A percentile compares a stretch with the other conserved stretches of the same genome.
These are phyloP conservation scores for Rhombomys opimus DNA, from an alignment of 2,113 vertebrate species.

Conservation along the genomic window DNA sequence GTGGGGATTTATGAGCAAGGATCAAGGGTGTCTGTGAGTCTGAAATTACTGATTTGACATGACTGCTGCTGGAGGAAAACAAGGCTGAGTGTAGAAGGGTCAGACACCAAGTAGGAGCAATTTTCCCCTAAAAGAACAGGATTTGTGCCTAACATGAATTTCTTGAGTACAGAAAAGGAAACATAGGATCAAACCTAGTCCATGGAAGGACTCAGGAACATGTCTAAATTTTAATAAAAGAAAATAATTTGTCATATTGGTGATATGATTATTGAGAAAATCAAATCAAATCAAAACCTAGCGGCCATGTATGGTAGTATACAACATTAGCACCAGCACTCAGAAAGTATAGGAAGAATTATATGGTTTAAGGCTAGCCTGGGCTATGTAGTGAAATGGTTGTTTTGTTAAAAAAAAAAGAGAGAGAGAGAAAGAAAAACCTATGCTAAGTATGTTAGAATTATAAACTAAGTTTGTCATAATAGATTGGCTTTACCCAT, in stretches of 20 bases:
- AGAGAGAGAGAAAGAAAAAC: neutral
- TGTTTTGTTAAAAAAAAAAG: neutral
- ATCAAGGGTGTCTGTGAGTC: neutral
- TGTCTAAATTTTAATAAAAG: neutral
- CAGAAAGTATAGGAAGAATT: neutral
- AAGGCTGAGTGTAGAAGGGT: neutral
- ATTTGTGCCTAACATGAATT: neutral
- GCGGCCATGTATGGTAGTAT: no score
- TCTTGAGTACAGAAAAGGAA: neutral
- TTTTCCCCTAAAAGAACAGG: neutral
- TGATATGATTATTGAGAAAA: slow-evolving; percentile 1
- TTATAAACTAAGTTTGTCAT: slow-evolving; percentile 27
- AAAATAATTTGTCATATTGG: neutral
- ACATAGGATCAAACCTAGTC: neutral
- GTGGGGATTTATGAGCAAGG: neutral
- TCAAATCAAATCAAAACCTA: neutral
- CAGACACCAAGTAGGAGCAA: neutral
- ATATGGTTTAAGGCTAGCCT: neutral
- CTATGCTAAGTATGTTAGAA: neutral
- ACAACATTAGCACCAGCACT: neutral
- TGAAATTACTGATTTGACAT: neutral
- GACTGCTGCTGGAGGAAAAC: neutral
- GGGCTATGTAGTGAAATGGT: neutral
- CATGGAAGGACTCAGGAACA: neutral
- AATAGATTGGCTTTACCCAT: neutral